phyloP scores from a whole-genome alignment of 2,797 vertebrate genomes.

The Falco naumanni region DNA sequence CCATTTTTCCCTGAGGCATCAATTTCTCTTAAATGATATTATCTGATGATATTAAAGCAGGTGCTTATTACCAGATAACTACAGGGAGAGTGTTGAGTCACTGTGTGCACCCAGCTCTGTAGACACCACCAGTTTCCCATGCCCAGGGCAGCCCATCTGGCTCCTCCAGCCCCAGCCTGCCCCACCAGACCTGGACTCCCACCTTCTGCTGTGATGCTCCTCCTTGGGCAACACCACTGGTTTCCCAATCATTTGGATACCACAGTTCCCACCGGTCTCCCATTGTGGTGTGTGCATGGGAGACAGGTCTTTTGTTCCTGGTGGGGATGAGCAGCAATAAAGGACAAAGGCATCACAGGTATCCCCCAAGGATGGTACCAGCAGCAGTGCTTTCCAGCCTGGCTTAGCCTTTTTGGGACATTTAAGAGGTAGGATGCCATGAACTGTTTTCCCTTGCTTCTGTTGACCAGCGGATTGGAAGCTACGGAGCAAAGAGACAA shows the following conservation, averaged over 20 bases:
- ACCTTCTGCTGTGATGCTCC: not conserved
- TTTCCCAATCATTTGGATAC: not conserved
- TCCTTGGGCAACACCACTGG: not conserved
- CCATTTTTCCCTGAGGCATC: not conserved
- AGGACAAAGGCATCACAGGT: fast-evolving
- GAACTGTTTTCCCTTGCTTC: not conserved
- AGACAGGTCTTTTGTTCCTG: not conserved
- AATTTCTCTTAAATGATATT: not conserved
- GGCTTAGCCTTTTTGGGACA: not conserved
- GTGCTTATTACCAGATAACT: fast-evolving
- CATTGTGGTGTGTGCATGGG: not conserved
- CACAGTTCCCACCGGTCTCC: not conserved
- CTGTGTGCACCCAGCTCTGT: not conserved
- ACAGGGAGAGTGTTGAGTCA: not conserved
- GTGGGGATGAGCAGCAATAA: not conserved
- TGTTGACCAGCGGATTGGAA: not conserved
- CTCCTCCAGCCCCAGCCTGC: not conserved
- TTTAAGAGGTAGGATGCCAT: not conserved
- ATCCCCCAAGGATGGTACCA: not conserved
- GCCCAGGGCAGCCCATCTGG: not conserved
- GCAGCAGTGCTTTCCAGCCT: not conserved
- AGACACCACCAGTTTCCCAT: not conserved
- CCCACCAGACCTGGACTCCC: not conserved
- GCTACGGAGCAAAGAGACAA: not conserved
- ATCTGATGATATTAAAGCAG: not conserved